Conservation (phyloP, 2,888 invertebrate genomes). For the Podabrus alpinus region DNA sequence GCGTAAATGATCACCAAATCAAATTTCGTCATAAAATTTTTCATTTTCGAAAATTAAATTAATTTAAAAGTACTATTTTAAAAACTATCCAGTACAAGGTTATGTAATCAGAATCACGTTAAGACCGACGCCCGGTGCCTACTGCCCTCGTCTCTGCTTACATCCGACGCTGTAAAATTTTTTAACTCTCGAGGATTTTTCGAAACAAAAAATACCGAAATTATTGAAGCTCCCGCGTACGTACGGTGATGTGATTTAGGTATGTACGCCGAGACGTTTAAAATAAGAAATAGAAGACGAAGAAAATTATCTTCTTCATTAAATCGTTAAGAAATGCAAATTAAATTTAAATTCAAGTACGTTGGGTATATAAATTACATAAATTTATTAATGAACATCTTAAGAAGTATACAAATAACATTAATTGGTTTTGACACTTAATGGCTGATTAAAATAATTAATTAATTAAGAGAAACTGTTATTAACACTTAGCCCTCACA, state of each 20-base stretch:
- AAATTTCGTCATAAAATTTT: too few species aligned
- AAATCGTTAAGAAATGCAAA: slow-evolving; percentile 2
- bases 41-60: too few species aligned
- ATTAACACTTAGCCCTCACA: neutral
- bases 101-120: too few species aligned
- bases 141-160: too few species aligned
- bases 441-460: slow-evolving; percentile 16
- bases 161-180: too few species aligned
- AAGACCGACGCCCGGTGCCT: too few species aligned
- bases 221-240: neutral
- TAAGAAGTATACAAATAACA: slow-evolving; percentile 11
- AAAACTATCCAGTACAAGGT: too few species aligned
- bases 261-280: neutral
- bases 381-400: slow-evolving; percentile 14
- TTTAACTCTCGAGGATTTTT: too few species aligned
- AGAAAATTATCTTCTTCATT: neutral
- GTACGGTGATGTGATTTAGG: neutral
- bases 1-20: too few species aligned
- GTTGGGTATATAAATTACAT: slow-evolving; percentile 9
- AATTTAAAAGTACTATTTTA: too few species aligned
- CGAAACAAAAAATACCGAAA: neutral
- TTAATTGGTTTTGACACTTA: slow-evolving; percentile 14
- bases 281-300: neutral
- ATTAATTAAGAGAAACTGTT: slow-evolving; percentile 2
- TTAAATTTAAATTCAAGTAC: neutral